Base-by-base conservation (phyloP, 2,888 invertebrate genomes). In the Teleiodes luculella region DNA sequence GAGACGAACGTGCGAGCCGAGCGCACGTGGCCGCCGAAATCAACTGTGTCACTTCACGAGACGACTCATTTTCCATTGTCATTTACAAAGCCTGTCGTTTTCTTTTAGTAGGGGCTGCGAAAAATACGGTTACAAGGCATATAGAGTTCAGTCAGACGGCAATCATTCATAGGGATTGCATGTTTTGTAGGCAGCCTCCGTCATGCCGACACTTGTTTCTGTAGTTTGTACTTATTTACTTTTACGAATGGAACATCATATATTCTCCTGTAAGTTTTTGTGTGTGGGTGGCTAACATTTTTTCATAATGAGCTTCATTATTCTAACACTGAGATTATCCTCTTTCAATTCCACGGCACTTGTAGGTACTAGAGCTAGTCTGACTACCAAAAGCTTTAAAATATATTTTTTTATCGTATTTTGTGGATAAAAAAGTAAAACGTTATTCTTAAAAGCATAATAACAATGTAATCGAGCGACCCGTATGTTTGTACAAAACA, bases 161-260 rank as follows among this genome's bases (percentile, higher is more conserved):
- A 74, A 80, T 82, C 80, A 80, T 79, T 83, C 78, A 79, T 80
- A 77, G 72, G 74, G 77, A 78, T 79, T 81, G 82, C 79, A 79
- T 79, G 80, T 83, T 83, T 78, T 74, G 83, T 76, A 82, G 67
- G 72, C 78, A 74, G 78, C 67, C 70, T 76, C 67, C 69, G 74
- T 74, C 76, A 72, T 76, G 68, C 67, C 69, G 70, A 71, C 76
- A 74, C 75, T 81, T 75, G 75, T 74, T 74, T 70, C 65, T 70
- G 70, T 72, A 76, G 73, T 78, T 78, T 74, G 64, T 80, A 72
- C 81, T 76, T 81, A 81, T 80, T 82, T 78, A 77, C 72, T 72
- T 66, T 64, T 64, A 61, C 71, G 64, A 75, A 77, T 70, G 71
- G 67, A 55, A 61, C 58, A 66, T 58, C 64, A 64, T 68, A 74